A percentile compares a stretch with the other conserved stretches of the same genome.
These are phyloP conservation scores for Leptopterna dolabrata DNA, from an alignment of 2,888 invertebrate species.

Conservation along the genomic window DNA sequence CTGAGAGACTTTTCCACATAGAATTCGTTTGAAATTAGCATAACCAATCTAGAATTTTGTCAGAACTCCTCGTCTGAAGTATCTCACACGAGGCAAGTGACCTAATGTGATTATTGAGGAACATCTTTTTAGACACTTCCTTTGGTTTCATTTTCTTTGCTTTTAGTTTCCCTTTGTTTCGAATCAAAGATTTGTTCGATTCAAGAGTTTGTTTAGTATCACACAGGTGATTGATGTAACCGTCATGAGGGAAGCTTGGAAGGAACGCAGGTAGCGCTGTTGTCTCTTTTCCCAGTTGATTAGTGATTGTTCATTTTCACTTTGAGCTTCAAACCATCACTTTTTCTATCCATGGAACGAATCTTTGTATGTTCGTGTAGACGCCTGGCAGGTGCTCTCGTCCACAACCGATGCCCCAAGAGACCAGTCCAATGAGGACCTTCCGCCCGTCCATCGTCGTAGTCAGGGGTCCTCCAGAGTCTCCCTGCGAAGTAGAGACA, in stretches of 20 bases:
- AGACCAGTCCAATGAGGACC: conserved; percentile 88
- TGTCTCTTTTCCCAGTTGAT: background rate
- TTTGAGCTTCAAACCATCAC: conserved; percentile 70
- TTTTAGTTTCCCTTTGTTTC: background rate
- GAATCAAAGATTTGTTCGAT: background rate
- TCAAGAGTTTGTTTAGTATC: background rate
- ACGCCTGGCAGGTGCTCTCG: conserved; percentile 90
- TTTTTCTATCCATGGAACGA: conserved; percentile 91
- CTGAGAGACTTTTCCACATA: background rate
- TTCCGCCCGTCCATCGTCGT: conserved; percentile 85
- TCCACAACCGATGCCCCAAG: conserved; percentile 93
- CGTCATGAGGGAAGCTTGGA: background rate
- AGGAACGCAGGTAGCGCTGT: background rate
- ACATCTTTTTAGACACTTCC: background rate
- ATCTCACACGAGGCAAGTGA: background rate
- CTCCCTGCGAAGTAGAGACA: conserved; percentile 67
- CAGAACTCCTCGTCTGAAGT: background rate
- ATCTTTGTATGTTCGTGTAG: conserved; percentile 92
- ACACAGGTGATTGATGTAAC: background rate
- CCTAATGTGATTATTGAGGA: background rate
- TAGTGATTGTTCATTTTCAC: background rate
- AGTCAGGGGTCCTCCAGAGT: conserved; percentile 90
- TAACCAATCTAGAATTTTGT: background rate
- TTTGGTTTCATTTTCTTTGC: no score
- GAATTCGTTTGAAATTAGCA: background rate